Evolutionary conservation across 2,888 invertebrate genomes (phyloP), one percentile per base, ranked within the genome.

Genomic region (Cantharis rufa): DNA sequence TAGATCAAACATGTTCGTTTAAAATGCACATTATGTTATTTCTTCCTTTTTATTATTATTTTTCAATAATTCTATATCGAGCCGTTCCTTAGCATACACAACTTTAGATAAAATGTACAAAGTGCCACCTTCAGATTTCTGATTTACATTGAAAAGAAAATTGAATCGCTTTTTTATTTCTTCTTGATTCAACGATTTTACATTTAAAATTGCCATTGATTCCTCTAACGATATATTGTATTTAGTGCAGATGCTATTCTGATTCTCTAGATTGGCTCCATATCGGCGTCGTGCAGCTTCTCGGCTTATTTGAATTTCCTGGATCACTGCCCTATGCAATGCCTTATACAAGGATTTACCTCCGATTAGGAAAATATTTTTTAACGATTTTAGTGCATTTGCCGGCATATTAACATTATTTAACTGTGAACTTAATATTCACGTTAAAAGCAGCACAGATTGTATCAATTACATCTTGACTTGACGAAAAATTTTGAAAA

Each of bases 101-200:
- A 98, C 94, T 91, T 99, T 99, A 1, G 98, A 98, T 88, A 98
- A 98, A 79, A 99, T 86, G 89, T 99, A 99, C 86, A 98, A 96
- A 0, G 98, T 97, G 7, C 98, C 98, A 68, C 98, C 97, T 88
- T 95, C 96, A 0, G 92, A 84, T 86, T 96, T 96, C 72, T 98
- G 97, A 86, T 99, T 99, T 0, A 93, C 92, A 72, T 91, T 89
- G 88, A 97, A 97, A 61, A 99, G 90, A 86, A 95, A 94, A 75
- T 97, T 93, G 86, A 93, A 99, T 75, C 92, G 93, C 83, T 93
- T 93, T 77, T 93, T 88, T 11, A 95, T 86, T 84, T 92, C 90
- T 77, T 93, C 93, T 2, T 91, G 86, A 71, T 93, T 92, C 80
- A 94, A 86, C 83, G 93, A 91, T 0, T 92, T 91, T 76, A 96